Conservation (phyloP, 2,797 vertebrate genomes). For the Mormyrus proboscirostris region DNA sequence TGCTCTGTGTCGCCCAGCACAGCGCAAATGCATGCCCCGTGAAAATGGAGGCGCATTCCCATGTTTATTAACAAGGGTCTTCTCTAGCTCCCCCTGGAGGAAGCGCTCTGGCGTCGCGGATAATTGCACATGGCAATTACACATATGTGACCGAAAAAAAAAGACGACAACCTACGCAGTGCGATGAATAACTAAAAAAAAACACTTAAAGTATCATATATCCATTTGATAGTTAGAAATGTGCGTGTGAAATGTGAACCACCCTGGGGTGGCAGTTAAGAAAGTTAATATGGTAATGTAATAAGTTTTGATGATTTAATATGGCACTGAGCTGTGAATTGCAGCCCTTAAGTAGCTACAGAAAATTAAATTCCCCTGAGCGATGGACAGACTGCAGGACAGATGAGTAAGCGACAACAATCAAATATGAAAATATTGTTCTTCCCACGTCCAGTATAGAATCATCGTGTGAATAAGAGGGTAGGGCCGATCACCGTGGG, state of each 20-base stretch:
- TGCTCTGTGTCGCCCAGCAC: background rate
- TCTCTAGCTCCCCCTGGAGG: background rate
- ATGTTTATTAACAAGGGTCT: background rate
- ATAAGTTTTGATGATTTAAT: slow-evolving; percentile 24
- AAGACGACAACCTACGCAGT: background rate
- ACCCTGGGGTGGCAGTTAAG: slow-evolving; percentile 2
- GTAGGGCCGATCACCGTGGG: background rate
- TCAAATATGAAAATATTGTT: slow-evolving; percentile 23
- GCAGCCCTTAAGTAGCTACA: slow-evolving; percentile 30
- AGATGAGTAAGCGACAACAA: background rate
- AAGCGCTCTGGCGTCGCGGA: background rate
- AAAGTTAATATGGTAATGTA: slow-evolving; percentile 19
- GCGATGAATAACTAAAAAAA: background rate
- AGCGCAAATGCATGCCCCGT: background rate
- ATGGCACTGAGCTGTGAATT: slow-evolving; percentile 20
- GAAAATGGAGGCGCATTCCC: background rate
- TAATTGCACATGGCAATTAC: background rate
- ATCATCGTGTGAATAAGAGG: background rate
- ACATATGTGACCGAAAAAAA: background rate
- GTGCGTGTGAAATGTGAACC: slow-evolving; percentile 10
- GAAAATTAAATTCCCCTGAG: slow-evolving; percentile 30
- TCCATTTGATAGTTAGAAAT: background rate
- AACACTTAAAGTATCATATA: slow-evolving; percentile 1
- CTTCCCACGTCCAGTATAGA: slow-evolving; percentile 15
- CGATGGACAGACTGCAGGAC: background rate